phyloP scores from a whole-genome alignment of 2,113 vertebrate genomes.

The Rhynchomys soricoides region DNA sequence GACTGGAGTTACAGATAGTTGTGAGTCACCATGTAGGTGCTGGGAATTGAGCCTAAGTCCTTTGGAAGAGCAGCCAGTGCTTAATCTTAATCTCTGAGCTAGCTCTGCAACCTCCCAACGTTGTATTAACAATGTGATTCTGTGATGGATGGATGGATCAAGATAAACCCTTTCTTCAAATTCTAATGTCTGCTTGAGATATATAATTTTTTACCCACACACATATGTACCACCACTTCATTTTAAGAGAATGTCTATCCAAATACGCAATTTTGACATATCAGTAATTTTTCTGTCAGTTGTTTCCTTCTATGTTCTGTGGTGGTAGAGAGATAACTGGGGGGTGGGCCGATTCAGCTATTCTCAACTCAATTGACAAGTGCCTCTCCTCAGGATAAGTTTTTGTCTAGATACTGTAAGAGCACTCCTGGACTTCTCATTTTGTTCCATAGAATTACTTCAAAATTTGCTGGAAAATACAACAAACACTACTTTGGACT shows the following conservation, averaged over 20 bases:
- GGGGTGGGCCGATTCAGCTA: not conserved
- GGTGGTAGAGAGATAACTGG: not conserved
- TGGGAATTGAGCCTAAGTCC: not conserved
- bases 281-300: not conserved
- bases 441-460: not conserved
- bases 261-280: not conserved
- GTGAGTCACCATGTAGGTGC: not conserved
- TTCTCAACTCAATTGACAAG: not conserved
- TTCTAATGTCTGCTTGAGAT: not conserved
- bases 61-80: not conserved
- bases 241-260: not conserved
- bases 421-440: not conserved
- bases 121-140: not conserved
- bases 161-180: not conserved
- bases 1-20: not conserved
- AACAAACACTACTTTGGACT: not conserved
- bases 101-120: not conserved
- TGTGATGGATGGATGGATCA: not conserved
- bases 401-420: not conserved
- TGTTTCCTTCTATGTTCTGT: not conserved
- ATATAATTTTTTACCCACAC: not conserved
- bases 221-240: not conserved
- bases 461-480: not conserved
- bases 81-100: not conserved
- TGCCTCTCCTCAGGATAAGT: not conserved